Evolutionary conservation across 2,888 invertebrate species (phyloP), one percentile per base, ranked within the genome.

Genomic region (Brachycybe producta): DNA sequence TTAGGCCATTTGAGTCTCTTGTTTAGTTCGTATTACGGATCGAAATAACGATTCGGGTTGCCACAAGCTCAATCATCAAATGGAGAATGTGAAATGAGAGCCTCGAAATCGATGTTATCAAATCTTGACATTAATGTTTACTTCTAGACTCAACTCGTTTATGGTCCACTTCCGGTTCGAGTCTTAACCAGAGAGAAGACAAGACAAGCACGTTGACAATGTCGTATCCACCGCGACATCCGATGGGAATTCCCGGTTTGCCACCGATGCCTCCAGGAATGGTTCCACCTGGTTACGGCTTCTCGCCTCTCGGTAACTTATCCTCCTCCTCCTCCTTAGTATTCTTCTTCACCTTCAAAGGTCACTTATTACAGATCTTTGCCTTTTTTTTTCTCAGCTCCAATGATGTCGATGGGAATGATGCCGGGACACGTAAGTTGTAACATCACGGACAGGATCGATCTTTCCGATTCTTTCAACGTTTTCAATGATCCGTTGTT

Each of bases 201-300:
- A 11, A 11, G 32, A 11, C 11, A 32, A 11, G 32, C 32, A 32
- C 32, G 32, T 23, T 23, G 5, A 41, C n/a, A 15, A 91, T 91
- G 91, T 90, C 91, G 57, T 91, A 80, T 70, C 90, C 88, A 57
- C 84, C 87, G 59, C 77, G 86, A 61, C 84, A 84, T 42, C 80
- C 84, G 19, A 80, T 86, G 70, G 75, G 55, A 39, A 52, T 78
- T 61, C 78, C 79, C 55, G 80, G 80, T 38, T 77, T 84, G 71
- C 81, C 68, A 7, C 64, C 66, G 19, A 64, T 67, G 65, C 58
- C 62, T 4, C 67, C 68, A 26, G 62, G 63, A 24, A 68, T 71
- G 64, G 24, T 53, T 19, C 49, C 53, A 17, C 45, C 49, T 44
- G 50, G 40, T 19, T 53, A 51, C 24, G 36, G 32, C 8, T 45